Conservation (phyloP, 2,113 vertebrate genomes). For the Lepisosteus osseus region DNA sequence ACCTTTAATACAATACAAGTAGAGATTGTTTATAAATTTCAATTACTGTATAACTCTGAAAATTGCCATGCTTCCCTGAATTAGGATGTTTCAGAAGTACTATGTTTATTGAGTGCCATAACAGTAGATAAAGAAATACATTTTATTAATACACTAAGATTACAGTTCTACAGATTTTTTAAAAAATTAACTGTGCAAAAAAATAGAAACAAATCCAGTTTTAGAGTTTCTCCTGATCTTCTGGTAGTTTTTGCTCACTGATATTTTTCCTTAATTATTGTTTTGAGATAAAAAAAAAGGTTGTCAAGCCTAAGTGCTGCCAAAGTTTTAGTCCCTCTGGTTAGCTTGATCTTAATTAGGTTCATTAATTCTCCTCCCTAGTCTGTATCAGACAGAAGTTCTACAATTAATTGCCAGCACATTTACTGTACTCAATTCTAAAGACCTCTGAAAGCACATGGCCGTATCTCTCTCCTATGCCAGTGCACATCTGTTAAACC, state of each 20-base stretch:
- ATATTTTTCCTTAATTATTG: conserved; percentile 6
- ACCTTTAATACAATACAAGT: too few species aligned
- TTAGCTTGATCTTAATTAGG: conserved; percentile 6
- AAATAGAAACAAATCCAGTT: neutral
- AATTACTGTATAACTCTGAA: too few species aligned
- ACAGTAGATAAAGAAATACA: too few species aligned
- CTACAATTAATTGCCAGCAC: neutral
- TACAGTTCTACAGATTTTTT: neutral
- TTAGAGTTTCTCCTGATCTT: neutral
- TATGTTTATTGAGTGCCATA: too few species aligned
- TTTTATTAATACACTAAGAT: too few species aligned
- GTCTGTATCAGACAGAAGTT: neutral
- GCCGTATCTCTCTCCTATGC: neutral
- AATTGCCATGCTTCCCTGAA: too few species aligned
- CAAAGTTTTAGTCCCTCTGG: conserved; percentile 6
- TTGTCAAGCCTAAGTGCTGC: neutral
- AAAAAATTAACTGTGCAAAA: neutral
- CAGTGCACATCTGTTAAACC: neutral
- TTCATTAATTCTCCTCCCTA: conserved; percentile 12
- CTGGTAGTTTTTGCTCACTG: neutral
- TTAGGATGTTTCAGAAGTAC: too few species aligned
- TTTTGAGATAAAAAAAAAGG: neutral
- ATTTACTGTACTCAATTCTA: neutral
- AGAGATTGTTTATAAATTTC: too few species aligned
- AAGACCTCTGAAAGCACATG: neutral